These are phyloP conservation scores for Anadara kagoshimensis DNA, from an alignment of 1,140 invertebrate genomes.

Conservation along the genomic window DNA sequence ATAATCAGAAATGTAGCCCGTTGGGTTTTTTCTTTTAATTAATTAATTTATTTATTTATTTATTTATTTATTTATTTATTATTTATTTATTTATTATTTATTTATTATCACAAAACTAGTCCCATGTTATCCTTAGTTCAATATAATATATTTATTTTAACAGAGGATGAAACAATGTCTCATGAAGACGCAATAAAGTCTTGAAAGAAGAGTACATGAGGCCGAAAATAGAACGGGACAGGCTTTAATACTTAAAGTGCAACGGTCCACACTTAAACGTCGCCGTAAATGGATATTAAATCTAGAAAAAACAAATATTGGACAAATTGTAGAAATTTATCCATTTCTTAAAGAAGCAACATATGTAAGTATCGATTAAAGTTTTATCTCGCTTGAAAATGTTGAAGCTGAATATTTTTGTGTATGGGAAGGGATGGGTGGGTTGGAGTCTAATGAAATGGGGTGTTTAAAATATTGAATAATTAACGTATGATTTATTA, in stretches of 20 bases:
- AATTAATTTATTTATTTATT: too few relatives aligned
- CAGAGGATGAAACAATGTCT: neutral
- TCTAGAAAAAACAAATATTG: neutral
- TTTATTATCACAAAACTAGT: neutral
- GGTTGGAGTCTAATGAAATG: too few relatives aligned
- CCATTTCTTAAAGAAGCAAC: conserved; percentile 6
- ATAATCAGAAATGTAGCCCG: too few relatives aligned
- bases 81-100: neutral
- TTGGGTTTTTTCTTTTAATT: too few relatives aligned
- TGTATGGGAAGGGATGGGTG: too few relatives aligned
- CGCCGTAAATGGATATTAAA: too few relatives aligned
- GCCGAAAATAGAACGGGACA: conserved; percentile 2
- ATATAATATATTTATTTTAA: neutral
- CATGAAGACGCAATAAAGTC: neutral
- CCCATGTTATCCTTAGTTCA: neutral
- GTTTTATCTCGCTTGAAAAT: neutral
- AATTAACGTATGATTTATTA: too few relatives aligned
- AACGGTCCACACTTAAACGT: neutral
- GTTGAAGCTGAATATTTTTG: too few relatives aligned
- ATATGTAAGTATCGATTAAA: conserved; percentile 10
- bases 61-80: neutral
- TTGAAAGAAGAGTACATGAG: neutral
- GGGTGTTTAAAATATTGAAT: too few relatives aligned
- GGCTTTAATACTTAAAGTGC: conserved; percentile 2
- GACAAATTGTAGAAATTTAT: neutral